Evolutionary conservation across 2,113 vertebrate genomes (phyloP).

Genomic region (Oncorhynchus clarkii): DNA sequence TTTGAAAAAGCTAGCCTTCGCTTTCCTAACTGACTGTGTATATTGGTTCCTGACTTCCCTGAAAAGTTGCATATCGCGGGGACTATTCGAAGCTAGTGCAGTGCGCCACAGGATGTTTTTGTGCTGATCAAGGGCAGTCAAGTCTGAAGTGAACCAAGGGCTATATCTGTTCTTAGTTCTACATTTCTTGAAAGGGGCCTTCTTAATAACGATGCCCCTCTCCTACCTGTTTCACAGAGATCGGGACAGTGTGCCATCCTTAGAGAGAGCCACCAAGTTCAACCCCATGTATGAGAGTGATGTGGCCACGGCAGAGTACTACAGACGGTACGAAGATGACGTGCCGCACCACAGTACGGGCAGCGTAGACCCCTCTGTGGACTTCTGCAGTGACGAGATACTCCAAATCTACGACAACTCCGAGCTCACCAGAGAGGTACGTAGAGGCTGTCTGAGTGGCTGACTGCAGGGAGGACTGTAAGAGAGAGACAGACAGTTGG

Average conservation of each 20-base stretch:
- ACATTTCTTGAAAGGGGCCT: no score
- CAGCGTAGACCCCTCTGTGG: slow-evolving; percentile 67
- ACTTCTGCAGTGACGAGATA: slow-evolving; percentile 80
- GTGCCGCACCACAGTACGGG: slow-evolving; percentile 67
- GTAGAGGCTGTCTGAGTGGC: background rate
- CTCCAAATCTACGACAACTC: slow-evolving; percentile 79
- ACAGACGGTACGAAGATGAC: slow-evolving; percentile 70
- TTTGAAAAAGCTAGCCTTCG: no score
- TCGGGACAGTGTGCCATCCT: slow-evolving; percentile 73
- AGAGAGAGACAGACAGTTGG: background rate
- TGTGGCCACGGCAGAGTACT: slow-evolving; percentile 68
- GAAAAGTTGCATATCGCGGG: no score
- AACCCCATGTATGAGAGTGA: slow-evolving; percentile 81
- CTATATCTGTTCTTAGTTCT: no score
- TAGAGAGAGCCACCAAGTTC: slow-evolving; percentile 82
- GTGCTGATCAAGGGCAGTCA: no score
- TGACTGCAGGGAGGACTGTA: background rate
- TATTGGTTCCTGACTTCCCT: no score
- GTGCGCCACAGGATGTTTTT: no score
- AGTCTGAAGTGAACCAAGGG: no score
- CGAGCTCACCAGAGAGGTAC: slow-evolving; percentile 80
- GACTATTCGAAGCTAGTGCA: no score
- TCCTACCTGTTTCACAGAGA: slow-evolving; percentile 55
- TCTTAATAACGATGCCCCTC: background rate
- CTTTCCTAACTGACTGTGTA: no score